Evolutionary conservation across 2,797 vertebrate species (phyloP).

Genomic region (Thaleichthys pacificus): DNA sequence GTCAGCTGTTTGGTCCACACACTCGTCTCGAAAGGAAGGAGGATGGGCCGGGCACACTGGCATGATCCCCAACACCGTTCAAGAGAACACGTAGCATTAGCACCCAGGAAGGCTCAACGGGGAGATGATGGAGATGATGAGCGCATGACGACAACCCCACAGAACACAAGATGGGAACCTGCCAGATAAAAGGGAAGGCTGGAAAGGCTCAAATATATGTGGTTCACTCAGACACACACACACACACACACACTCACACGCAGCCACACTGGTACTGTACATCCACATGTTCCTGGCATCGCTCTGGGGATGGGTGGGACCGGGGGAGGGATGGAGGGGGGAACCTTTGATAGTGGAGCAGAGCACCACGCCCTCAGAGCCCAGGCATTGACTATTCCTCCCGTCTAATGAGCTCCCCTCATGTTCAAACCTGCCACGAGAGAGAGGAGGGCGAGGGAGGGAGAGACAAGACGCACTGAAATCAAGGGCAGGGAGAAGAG

Average conservation of each 20-base stretch:
- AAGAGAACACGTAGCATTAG: too few species aligned
- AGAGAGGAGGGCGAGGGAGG: background rate
- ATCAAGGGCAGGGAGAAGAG: background rate
- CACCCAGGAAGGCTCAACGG: too few species aligned
- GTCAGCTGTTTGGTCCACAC: too few species aligned
- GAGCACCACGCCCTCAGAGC: background rate
- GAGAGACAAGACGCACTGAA: background rate
- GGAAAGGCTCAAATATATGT: too few species aligned
- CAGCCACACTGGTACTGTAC: background rate
- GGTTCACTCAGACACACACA: slow-evolving; percentile 3
- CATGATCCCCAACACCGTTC: too few species aligned
- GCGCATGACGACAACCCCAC: too few species aligned
- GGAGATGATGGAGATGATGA: too few species aligned
- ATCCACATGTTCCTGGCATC: background rate
- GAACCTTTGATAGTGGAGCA: background rate
- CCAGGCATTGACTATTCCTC: background rate
- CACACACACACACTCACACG: background rate
- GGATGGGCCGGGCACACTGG: too few species aligned
- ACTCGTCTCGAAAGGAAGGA: too few species aligned
- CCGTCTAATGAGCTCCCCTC: slow-evolving; percentile 2
- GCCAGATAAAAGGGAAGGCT: too few species aligned
- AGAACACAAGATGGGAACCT: too few species aligned
- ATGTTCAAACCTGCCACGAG: background rate
- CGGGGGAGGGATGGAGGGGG: background rate
- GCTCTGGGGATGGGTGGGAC: background rate